phyloP scores from a whole-genome alignment of 2,797 vertebrate species.

The Bovichtus diacanthus region DNA sequence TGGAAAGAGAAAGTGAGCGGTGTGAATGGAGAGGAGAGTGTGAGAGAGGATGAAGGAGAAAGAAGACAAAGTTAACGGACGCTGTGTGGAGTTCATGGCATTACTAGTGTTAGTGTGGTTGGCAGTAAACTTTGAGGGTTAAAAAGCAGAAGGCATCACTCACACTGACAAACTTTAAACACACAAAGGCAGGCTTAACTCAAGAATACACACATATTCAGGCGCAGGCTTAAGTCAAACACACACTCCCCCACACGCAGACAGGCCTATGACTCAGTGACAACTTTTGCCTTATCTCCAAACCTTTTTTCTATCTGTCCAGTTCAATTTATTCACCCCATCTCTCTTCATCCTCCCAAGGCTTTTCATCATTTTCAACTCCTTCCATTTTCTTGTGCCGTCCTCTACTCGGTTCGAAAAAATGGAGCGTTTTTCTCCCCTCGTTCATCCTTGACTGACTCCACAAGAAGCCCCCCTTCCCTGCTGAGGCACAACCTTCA shows the following conservation, averaged over 20 bases:
- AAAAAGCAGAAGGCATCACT: conserved; percentile 58
- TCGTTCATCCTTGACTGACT: conserved; percentile 43
- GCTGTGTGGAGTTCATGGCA: conserved; percentile 45
- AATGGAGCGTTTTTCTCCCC: neutral
- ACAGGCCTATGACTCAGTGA: conserved; percentile 48
- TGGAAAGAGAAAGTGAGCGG: conserved; percentile 30
- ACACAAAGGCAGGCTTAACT: conserved; percentile 36
- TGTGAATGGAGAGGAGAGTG: conserved; percentile 7
- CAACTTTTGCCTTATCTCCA: conserved; percentile 54
- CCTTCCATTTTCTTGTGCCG: conserved; percentile 23
- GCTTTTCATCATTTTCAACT: conserved; percentile 58
- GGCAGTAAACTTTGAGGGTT: conserved; percentile 34
- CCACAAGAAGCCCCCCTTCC: neutral
- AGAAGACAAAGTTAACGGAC: conserved; percentile 24
- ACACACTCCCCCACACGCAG: conserved; percentile 37
- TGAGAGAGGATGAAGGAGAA: conserved; percentile 7
- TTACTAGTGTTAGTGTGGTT: conserved; percentile 47
- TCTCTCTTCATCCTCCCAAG: conserved; percentile 53
- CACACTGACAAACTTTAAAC: conserved; percentile 34
- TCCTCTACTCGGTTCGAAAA: conserved; percentile 15
- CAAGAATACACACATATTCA: conserved; percentile 29
- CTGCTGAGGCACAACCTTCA: neutral
- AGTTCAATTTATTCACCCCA: conserved; percentile 60
- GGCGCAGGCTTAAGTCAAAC: conserved; percentile 22
- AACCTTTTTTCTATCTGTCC: conserved; percentile 61